Evolutionary conservation across 2,113 vertebrate genomes (phyloP).

Genomic region (Tragelaphus imberbis): DNA sequence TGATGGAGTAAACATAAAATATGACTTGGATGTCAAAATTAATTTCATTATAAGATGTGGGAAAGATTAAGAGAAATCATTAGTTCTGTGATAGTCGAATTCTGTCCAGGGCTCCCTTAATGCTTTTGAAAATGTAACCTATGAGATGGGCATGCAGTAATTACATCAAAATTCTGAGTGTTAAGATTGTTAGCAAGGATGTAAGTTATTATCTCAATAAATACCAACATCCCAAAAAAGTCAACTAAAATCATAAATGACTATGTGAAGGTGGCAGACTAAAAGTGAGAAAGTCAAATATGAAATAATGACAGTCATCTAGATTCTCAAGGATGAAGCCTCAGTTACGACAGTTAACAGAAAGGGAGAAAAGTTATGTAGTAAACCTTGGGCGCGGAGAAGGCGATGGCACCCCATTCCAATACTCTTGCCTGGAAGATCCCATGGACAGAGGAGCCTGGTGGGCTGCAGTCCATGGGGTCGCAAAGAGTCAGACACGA

Average conservation of each 20-base stretch:
- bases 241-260: neutral
- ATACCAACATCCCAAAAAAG: neutral
- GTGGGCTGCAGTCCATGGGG: no score
- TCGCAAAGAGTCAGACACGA: rapidly evolving
- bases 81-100: constrained; percentile 34
- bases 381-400: neutral
- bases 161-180: constrained; percentile 47
- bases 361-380: neutral
- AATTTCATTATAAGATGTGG: constrained; percentile 59
- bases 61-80: constrained; percentile 68
- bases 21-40: constrained; percentile 59
- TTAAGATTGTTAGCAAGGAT: neutral
- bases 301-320: neutral
- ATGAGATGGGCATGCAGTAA: constrained; percentile 71
- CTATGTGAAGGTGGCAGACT: neutral
- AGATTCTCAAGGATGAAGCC: neutral
- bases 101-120: constrained; percentile 61
- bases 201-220: neutral
- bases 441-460: no score
- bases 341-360: neutral
- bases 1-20: constrained; percentile 62
- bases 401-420: no score
- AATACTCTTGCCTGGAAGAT: no score
- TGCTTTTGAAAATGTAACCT: constrained; percentile 58
- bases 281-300: neutral